Conservation (phyloP, 2,113 vertebrate species). For the Nerophis ophidion region DNA sequence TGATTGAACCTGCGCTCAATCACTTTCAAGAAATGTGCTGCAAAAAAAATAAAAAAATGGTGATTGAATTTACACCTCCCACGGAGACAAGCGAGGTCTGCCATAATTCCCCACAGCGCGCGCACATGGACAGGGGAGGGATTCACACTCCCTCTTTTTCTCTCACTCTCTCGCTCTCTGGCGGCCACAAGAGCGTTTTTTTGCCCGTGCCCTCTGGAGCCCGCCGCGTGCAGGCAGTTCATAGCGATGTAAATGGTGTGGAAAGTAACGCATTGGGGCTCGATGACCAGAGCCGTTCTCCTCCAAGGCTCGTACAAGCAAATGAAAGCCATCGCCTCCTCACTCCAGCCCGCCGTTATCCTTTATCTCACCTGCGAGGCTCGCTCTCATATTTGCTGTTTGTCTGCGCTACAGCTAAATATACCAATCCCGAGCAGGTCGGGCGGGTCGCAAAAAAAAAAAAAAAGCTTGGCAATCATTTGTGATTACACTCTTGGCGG, state of each 20-base stretch:
- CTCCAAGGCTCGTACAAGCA: conserved; percentile 41
- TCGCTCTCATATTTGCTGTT: conserved; percentile 51
- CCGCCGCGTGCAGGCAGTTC: conserved; percentile 61
- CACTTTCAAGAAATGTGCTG: conserved; percentile 49
- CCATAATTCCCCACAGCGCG: conserved; percentile 49
- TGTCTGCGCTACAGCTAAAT: conserved; percentile 56
- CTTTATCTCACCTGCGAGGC: conserved; percentile 58
- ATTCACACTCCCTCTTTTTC: conserved; percentile 27
- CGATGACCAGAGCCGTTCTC: conserved; percentile 58
- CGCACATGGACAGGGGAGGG: conserved; percentile 18
- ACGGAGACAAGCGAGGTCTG: conserved; percentile 64
- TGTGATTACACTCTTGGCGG: conserved; percentile 42
- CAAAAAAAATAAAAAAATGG: conserved; percentile 36
- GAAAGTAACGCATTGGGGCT: conserved; percentile 62
- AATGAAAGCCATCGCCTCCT: conserved; percentile 57
- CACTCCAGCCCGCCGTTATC: conserved; percentile 52
- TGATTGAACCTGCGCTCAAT: conserved; percentile 60
- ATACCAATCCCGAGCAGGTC: conserved; percentile 54
- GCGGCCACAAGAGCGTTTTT: conserved; percentile 48
- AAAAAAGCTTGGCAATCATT: conserved; percentile 55
- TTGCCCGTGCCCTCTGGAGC: conserved; percentile 57
- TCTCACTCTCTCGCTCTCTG: conserved; percentile 24
- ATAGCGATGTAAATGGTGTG: conserved; percentile 69
- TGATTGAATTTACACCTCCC: conserved; percentile 72
- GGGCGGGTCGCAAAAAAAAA: conserved; percentile 37